A percentile compares a stretch with the other conserved stretches of the same genome.
Evolutionary conservation across 1,140 invertebrate genomes (phyloP).

Genomic region (Scaptomyza hsui): DNA sequence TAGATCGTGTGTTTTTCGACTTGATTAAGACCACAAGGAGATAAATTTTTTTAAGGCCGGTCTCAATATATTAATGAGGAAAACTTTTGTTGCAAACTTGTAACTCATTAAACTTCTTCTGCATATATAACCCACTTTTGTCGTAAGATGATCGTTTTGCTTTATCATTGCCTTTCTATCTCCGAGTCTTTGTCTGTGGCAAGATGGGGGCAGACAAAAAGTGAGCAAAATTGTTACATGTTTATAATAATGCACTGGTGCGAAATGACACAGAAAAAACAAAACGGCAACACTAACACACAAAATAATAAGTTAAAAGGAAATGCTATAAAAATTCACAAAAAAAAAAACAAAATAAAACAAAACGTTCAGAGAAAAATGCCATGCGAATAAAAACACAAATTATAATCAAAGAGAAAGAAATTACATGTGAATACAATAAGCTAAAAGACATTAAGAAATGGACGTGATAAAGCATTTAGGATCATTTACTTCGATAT

Average conservation of each 20-base stretch:
- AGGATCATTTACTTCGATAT: slow-evolving; percentile 33
- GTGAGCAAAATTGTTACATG: slow-evolving; percentile 52
- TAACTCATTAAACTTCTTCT: not conserved
- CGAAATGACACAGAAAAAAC: slow-evolving; percentile 54
- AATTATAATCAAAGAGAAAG: slow-evolving; percentile 53
- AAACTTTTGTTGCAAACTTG: slow-evolving; percentile 6
- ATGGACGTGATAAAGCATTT: slow-evolving; percentile 2
- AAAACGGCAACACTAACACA: slow-evolving; percentile 54
- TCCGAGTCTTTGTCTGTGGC: slow-evolving; percentile 6
- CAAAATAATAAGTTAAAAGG: slow-evolving; percentile 29
- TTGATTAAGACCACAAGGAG: slow-evolving; percentile 6
- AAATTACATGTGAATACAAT: slow-evolving; percentile 48
- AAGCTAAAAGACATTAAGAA: slow-evolving; percentile 32
- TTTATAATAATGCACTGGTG: slow-evolving; percentile 34
- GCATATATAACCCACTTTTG: slow-evolving; percentile 36
- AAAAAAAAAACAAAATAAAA: slow-evolving; percentile 38
- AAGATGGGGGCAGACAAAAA: slow-evolving; percentile 41
- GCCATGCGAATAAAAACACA: slow-evolving; percentile 47
- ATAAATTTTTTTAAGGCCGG: slow-evolving; percentile 7
- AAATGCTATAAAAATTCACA: slow-evolving; percentile 39
- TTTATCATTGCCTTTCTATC: slow-evolving; percentile 31
- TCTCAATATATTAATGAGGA: not conserved
- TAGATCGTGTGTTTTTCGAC: not conserved
- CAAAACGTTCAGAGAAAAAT: slow-evolving; percentile 36
- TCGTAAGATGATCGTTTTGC: slow-evolving; percentile 23